Evolutionary conservation across 1,140 invertebrate genomes (phyloP).

Genomic region (Bombyx mandarina): DNA sequence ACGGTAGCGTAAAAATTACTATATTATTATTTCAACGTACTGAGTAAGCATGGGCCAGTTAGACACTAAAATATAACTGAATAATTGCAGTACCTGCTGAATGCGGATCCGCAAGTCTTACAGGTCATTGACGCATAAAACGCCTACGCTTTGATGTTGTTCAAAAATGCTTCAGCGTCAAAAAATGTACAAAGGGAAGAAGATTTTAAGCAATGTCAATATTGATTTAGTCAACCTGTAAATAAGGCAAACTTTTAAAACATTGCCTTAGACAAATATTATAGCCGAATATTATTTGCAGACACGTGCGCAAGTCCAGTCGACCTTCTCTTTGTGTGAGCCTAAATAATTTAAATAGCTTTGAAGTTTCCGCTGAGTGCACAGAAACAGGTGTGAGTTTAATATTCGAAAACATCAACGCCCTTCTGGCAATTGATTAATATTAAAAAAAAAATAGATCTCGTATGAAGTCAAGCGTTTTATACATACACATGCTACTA

Average conservation of each 20-base stretch:
- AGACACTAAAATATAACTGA: conserved; percentile 23
- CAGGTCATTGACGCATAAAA: conserved; percentile 66
- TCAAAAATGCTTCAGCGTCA: conserved; percentile 23
- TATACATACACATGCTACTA: too few relatives aligned
- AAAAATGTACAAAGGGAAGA: not conserved
- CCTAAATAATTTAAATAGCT: conserved; percentile 33
- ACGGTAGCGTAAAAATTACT: too few relatives aligned
- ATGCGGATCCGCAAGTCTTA: conserved; percentile 65
- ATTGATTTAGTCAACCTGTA: too few relatives aligned
- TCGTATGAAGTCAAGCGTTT: too few relatives aligned
- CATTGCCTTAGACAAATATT: conserved; percentile 30
- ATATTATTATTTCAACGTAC: too few relatives aligned
- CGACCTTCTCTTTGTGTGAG: conserved; percentile 37
- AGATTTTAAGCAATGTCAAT: too few relatives aligned
- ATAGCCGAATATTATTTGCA: conserved; percentile 45
- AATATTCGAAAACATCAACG: too few relatives aligned
- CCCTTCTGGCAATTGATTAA: too few relatives aligned
- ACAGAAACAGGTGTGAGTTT: conserved; percentile 28
- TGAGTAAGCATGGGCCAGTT: too few relatives aligned
- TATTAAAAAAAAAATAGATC: too few relatives aligned
- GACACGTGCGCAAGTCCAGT: conserved; percentile 34
- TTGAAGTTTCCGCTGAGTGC: conserved; percentile 39
- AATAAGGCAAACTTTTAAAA: conserved; percentile 12
- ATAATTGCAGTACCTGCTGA: conserved; percentile 44
- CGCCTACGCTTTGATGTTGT: conserved; percentile 50